Percentiles rank a stretch among this genome's conserved stretches.
Evolutionary conservation across 2,888 invertebrate species (phyloP).

Genomic region (Dendrolimus pini): DNA sequence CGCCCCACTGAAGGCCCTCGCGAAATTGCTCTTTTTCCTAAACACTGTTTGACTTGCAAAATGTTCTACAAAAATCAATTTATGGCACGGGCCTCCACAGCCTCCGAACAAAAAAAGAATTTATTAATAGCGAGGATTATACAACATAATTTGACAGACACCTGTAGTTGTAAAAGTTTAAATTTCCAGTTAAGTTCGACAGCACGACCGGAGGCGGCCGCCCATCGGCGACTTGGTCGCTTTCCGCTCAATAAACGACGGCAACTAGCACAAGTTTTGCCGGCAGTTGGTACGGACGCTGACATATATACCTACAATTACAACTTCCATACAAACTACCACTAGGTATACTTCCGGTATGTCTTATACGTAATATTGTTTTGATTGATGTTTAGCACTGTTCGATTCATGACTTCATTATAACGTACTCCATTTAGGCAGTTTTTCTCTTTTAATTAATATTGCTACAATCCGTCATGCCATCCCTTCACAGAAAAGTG

Average conservation of each 20-base stretch:
- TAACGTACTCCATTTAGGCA: too few relatives aligned
- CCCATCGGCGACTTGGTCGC: slow-evolving; percentile 19
- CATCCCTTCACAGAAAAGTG: too few relatives aligned
- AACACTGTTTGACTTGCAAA: slow-evolving; percentile 36
- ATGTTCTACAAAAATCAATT: slow-evolving; percentile 28
- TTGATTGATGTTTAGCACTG: too few relatives aligned
- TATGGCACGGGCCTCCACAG: slow-evolving; percentile 7
- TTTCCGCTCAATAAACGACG: slow-evolving; percentile 48
- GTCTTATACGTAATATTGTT: too few relatives aligned
- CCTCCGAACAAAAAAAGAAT: neutral
- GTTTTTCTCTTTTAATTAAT: too few relatives aligned
- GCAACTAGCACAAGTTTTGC: slow-evolving; percentile 28
- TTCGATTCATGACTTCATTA: too few relatives aligned
- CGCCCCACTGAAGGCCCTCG: slow-evolving; percentile 33
- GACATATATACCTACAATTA: slow-evolving; percentile 26
- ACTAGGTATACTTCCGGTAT: neutral
- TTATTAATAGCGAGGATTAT: neutral
- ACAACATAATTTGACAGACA: slow-evolving; percentile 3
- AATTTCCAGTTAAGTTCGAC: slow-evolving; percentile 38
- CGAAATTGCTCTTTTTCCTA: slow-evolving; percentile 39
- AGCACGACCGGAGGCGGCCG: slow-evolving; percentile 20
- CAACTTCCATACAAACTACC: slow-evolving; percentile 23
- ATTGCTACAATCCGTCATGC: too few relatives aligned
- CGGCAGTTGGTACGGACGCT: slow-evolving; percentile 19
- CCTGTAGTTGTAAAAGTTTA: slow-evolving; percentile 25